A percentile compares a stretch with the other conserved stretches of the same genome.
phyloP scores from a whole-genome alignment of 64 coral and sea anemone genomes.

The Actinia tenebrosa region DNA sequence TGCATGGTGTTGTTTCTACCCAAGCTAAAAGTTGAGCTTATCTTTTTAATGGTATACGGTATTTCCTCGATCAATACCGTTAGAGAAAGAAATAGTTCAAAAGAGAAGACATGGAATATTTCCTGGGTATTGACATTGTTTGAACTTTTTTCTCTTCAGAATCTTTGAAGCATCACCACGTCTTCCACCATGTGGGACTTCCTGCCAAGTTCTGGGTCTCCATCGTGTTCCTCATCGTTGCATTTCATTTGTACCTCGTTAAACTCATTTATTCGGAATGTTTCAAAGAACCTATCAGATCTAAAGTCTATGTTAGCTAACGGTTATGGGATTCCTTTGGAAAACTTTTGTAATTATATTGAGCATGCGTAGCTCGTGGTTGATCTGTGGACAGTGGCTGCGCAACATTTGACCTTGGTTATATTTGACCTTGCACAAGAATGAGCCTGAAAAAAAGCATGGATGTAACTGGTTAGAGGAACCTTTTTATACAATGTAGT shows the following conservation, averaged over 20 bases:
- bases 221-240: slow-evolving; percentile 72
- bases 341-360: not conserved
- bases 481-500: not conserved
- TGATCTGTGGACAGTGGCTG: not conserved
- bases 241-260: slow-evolving; percentile 81
- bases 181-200: slow-evolving; percentile 36
- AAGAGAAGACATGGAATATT: too few species aligned
- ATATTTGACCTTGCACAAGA: too few species aligned
- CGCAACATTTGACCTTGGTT: too few species aligned
- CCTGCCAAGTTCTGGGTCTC: slow-evolving; percentile 87
- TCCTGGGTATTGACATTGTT: too few species aligned
- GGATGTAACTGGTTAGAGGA: not conserved
- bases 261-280: slow-evolving; percentile 86
- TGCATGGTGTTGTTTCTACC: too few species aligned
- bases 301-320: slow-evolving; percentile 84
- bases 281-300: slow-evolving; percentile 68
- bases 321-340: not conserved
- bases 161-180: slow-evolving; percentile 72
- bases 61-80: too few species aligned
- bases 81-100: too few species aligned
- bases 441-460: not conserved
- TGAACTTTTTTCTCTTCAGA: slow-evolving; percentile 25
- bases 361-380: not conserved
- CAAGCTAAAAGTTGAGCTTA: too few species aligned
- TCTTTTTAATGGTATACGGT: too few species aligned